Base-by-base conservation (phyloP, 2,888 invertebrate species). In the Operophtera brumata region DNA sequence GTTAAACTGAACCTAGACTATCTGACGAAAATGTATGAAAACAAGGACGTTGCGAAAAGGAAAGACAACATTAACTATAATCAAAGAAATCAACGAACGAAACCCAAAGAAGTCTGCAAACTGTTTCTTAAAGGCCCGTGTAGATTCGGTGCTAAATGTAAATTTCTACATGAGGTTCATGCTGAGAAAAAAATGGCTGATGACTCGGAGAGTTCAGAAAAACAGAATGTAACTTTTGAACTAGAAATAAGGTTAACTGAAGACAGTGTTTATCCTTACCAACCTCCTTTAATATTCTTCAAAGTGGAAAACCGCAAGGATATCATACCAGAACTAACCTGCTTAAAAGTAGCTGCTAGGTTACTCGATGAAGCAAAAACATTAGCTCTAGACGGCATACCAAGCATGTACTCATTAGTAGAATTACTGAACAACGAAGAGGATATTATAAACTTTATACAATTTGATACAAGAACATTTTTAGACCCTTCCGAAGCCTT, bases 171-270 rank as follows among this genome's bases (percentile, higher is more conserved):
- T 76, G 91, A 93, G 68, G 80, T 85, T 32, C 90, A 91, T 41
- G 77, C 82, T 14, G 79, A 79, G 54, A 77, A 72, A 37, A 61
- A 48, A 55, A 67, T 63, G 6, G 52, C 69, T 26, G 73, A 82
- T 20, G 75, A 78, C 40, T 51, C 66, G 37, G 81, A 82, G 32
- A 65, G 65, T 53, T 75, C 74, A 34, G 77, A 79, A 26, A 78
- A 69, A 44, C 77, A 82, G 59, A 91, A 86, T 76, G 76, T 84
- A 55, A 70, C 69, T 92, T 95, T 83, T 91, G 93, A 89, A 72
- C 84, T 96, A 67, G 96, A 96, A 90, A 90, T 96, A 66, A 89
- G 95, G 64, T 96, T 96, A 84, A 93, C 94, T 0, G 89, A 92
- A 62, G 92, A 92, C 70, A 92, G 92, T 47, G 91, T 91, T 44